phyloP scores from a whole-genome alignment of 2,888 invertebrate genomes.

The Ceramica pisi region DNA sequence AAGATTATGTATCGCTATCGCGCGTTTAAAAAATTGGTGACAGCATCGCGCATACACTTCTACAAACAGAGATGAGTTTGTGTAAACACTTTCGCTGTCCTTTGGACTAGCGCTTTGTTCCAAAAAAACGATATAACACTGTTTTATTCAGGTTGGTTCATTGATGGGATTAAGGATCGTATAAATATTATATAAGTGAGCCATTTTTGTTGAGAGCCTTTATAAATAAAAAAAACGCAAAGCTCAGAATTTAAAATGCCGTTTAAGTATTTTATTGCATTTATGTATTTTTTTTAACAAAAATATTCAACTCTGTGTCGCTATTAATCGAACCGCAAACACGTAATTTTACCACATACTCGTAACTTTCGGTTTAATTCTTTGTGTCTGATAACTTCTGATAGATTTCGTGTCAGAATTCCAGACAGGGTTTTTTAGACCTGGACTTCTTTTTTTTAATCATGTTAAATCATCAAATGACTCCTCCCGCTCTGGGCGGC shows the following conservation, averaged over 20 bases:
- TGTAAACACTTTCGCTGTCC: no score
- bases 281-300: no score
- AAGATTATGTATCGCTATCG: no score
- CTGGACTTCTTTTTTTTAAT: no score
- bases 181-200: slow-evolving; percentile 6
- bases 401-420: neutral
- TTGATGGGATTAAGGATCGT: neutral
- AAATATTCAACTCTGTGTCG: no score
- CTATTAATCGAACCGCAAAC: neutral
- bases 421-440: no score
- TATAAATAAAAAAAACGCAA: neutral
- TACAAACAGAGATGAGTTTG: no score
- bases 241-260: neutral
- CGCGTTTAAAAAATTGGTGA: no score
- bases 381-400: neutral
- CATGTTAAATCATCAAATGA: no score
- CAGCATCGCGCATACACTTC: no score
- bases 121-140: neutral
- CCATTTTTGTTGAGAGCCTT: neutral
- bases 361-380: no score
- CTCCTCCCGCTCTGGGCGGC: no score
- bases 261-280: neutral
- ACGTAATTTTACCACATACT: neutral
- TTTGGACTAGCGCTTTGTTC: neutral
- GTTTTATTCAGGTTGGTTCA: slow-evolving; percentile 8